phyloP scores from a whole-genome alignment of 2,113 vertebrate genomes.

The Oxyura jamaicensis region DNA sequence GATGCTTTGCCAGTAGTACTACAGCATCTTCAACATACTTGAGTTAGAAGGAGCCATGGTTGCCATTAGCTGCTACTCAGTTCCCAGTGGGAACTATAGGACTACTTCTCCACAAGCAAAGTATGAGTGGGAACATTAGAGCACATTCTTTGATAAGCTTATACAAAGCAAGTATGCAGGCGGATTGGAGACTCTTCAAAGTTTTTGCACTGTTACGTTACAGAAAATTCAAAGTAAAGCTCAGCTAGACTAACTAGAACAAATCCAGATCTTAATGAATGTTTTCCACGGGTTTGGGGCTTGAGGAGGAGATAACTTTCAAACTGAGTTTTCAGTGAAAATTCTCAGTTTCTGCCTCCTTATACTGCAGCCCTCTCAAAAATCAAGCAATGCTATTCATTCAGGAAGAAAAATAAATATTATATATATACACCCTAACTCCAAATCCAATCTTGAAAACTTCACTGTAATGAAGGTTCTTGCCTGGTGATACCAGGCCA shows the following conservation, averaged over 20 bases:
- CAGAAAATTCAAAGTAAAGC: not conserved
- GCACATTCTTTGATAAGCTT: not conserved
- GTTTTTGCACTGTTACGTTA: not conserved
- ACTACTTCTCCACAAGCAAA: not conserved
- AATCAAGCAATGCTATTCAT: not conserved
- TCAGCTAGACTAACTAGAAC: not conserved
- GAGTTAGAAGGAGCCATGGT: not conserved
- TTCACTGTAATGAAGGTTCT: not conserved
- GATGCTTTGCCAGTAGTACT: not conserved
- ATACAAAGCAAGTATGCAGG: not conserved
- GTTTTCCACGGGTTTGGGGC: not conserved
- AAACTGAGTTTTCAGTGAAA: not conserved
- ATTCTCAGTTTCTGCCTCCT: not conserved
- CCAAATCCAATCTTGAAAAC: not conserved
- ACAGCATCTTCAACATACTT: not conserved
- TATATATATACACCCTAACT: too few relatives aligned
- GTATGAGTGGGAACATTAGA: not conserved
- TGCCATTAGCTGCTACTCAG: not conserved
- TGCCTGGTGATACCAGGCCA: not conserved
- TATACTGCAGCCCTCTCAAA: too few relatives aligned
- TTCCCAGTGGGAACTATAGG: not conserved
- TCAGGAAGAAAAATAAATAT: not conserved
- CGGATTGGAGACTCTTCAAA: not conserved
- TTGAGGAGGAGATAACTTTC: not conserved
- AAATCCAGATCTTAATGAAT: not conserved